phyloP scores from a whole-genome alignment of 2,797 vertebrate genomes.

The Sebastes variabilis region DNA sequence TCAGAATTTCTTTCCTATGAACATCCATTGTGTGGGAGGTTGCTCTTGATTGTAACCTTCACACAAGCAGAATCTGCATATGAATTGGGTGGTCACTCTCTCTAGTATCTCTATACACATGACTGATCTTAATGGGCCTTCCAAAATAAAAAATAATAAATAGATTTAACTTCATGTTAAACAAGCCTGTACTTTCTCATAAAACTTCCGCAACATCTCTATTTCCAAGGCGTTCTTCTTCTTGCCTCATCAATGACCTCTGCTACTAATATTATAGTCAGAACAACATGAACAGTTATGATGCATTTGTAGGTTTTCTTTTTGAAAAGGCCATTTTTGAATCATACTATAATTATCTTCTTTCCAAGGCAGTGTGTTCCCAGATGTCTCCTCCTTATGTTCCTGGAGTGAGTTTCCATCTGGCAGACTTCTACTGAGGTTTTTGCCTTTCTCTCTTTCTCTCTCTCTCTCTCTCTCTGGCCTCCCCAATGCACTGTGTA shows the following conservation, averaged over 20 bases:
- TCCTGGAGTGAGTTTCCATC: constrained; percentile 75
- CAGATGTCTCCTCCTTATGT: constrained; percentile 74
- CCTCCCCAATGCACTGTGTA: constrained; percentile 59
- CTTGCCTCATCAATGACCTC: background rate
- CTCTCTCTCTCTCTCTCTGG: background rate
- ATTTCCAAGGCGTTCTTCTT: background rate
- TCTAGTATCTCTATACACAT: background rate
- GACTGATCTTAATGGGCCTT: background rate
- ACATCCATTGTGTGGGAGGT: background rate
- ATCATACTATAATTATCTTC: constrained; percentile 65
- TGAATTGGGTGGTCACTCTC: background rate
- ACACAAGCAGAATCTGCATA: background rate
- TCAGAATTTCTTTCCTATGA: background rate
- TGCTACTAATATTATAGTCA: constrained; percentile 13
- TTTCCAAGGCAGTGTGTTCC: constrained; percentile 63
- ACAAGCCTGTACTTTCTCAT: background rate
- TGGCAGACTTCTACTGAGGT: constrained; percentile 54
- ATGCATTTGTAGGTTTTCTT: constrained; percentile 31
- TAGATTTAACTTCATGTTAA: background rate
- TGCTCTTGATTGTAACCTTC: background rate
- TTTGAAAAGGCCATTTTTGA: constrained; percentile 53
- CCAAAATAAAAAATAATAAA: background rate
- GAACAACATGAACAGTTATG: constrained; percentile 13
- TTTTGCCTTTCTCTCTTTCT: constrained; percentile 2
- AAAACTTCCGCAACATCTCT: background rate